Percentiles rank a stretch among this genome's conserved stretches.
These are phyloP conservation scores for Exocentrus adspersus DNA, from an alignment of 2,888 invertebrate species.

Conservation along the genomic window DNA sequence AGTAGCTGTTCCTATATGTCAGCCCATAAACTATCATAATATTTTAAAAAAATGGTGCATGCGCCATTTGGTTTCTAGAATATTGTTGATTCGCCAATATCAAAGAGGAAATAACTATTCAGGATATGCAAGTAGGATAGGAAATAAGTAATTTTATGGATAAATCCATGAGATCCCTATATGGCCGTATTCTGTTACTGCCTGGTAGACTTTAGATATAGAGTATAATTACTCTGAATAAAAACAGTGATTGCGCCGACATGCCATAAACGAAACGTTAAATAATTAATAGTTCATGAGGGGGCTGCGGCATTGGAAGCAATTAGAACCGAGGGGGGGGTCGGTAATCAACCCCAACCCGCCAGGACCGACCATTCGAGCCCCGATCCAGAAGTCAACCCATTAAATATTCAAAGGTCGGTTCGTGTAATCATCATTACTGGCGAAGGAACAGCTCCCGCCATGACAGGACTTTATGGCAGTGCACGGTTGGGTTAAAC, in stretches of 20 bases:
- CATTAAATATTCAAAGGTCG: slow-evolving; percentile 55
- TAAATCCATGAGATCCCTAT: no score
- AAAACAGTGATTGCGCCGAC: slow-evolving; percentile 3
- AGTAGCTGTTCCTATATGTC: no score
- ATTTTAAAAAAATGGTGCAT: no score
- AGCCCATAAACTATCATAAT: no score
- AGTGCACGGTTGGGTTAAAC: slow-evolving; percentile 24
- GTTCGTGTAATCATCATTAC: slow-evolving; percentile 55
- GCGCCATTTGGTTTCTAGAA: no score
- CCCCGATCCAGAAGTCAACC: slow-evolving; percentile 54
- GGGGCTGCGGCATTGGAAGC: slow-evolving; percentile 13
- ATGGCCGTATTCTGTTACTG: no score
- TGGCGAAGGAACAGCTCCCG: slow-evolving; percentile 30
- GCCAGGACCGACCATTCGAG: slow-evolving; percentile 21
- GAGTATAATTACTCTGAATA: slow-evolving; percentile 6
- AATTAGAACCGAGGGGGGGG: slow-evolving; percentile 16
- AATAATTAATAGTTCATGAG: slow-evolving; percentile 7
- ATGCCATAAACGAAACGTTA: slow-evolving; percentile 3
- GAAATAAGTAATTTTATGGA: no score
- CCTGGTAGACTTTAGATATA: neutral
- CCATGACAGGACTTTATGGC: slow-evolving; percentile 61
- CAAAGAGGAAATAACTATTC: no score
- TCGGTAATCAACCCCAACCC: slow-evolving; percentile 20
- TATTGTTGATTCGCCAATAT: no score
- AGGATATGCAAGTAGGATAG: no score